Evolutionary conservation across 2,113 vertebrate genomes (phyloP).

Genomic region (Apus apus): DNA sequence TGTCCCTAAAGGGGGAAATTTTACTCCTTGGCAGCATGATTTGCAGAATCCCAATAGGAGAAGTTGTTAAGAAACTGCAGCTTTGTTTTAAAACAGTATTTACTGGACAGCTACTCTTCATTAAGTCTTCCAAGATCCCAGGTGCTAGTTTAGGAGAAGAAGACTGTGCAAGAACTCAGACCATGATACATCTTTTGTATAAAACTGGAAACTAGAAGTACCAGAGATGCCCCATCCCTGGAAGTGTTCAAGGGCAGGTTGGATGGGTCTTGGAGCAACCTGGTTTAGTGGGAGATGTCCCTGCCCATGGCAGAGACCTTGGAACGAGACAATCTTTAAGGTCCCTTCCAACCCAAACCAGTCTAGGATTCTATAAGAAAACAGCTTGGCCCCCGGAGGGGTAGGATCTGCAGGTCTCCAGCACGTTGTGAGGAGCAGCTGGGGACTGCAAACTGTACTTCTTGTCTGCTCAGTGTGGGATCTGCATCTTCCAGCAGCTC

Average conservation of each 20-base stretch:
- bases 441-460: neutral
- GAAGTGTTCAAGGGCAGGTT: too few species aligned
- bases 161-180: neutral
- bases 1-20: neutral
- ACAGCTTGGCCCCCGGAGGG: neutral
- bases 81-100: neutral
- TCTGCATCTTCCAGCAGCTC: neutral
- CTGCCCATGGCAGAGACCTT: too few species aligned
- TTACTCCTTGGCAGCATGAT: neutral
- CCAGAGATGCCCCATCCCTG: too few species aligned
- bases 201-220: neutral
- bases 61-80: neutral
- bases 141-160: neutral
- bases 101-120: neutral
- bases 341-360: too few species aligned
- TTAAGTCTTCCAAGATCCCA: too few species aligned
- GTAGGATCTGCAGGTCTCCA: neutral
- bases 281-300: too few species aligned
- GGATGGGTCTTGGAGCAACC: too few species aligned
- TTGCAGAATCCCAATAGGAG: neutral
- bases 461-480: neutral
- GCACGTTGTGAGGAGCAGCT: neutral
- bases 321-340: too few species aligned
- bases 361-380: too few species aligned
- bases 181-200: too few species aligned